A percentile compares a stretch with the other conserved stretches of the same genome.
Conservation (phyloP, 1,140 invertebrate genomes). For the Manduca sexta region DNA sequence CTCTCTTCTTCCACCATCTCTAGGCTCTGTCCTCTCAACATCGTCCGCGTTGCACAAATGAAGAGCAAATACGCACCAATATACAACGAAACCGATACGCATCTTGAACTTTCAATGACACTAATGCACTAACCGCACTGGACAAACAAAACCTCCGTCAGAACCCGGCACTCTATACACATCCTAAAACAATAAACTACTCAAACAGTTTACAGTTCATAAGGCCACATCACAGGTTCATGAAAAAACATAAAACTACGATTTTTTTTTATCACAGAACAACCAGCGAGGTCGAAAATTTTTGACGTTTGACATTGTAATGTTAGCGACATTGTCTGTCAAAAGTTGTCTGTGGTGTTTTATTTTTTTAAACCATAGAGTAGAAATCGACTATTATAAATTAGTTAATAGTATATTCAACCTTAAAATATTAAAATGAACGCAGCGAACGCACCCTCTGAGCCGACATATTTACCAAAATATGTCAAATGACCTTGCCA, state of each 20-base stretch:
- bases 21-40: slow-evolving; percentile 58
- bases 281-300: slow-evolving; percentile 40
- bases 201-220: slow-evolving; percentile 31
- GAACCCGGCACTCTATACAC: slow-evolving; percentile 50
- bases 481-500: slow-evolving; percentile 70
- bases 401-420: neutral
- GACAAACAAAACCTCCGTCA: slow-evolving; percentile 43
- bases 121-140: slow-evolving; percentile 45
- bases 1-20: slow-evolving; percentile 46
- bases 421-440: slow-evolving; percentile 6
- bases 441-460: slow-evolving; percentile 15
- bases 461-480: slow-evolving; percentile 52
- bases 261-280: slow-evolving; percentile 58
- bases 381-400: neutral
- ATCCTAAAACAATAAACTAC: slow-evolving; percentile 45
- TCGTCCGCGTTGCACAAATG: slow-evolving; percentile 64
- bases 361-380: slow-evolving; percentile 1
- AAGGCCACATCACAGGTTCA: slow-evolving; percentile 53
- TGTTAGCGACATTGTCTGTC: slow-evolving; percentile 18
- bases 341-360: slow-evolving; percentile 1
- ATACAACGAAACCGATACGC: slow-evolving; percentile 68
- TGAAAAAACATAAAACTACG: slow-evolving; percentile 47
- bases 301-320: slow-evolving; percentile 39
- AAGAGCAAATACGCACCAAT: slow-evolving; percentile 68
- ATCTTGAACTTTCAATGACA: slow-evolving; percentile 66